Evolutionary conservation across 2,888 invertebrate genomes (phyloP), one percentile per base, ranked within the genome.

Genomic region (Atrina japonica): DNA sequence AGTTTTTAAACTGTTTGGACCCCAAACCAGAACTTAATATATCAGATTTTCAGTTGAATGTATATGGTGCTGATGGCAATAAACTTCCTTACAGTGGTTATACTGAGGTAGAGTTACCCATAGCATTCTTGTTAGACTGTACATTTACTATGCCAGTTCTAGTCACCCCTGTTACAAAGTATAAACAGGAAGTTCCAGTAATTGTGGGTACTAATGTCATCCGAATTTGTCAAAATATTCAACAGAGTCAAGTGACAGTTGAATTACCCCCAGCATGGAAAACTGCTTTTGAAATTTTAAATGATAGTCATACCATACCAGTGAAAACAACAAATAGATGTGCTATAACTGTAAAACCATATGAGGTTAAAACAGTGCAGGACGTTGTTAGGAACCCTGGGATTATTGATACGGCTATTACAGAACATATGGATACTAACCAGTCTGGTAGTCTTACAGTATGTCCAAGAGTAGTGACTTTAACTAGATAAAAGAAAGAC

Each of bases 151-250:
- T 56, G 3, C 56, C 56, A 30, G 21, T 29, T 56, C 21, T 56
- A 16, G 56, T 56, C 14, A 35, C 35, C 18, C 30, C 56, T 16
- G 21, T 52, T 23, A 64, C 64, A 3, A 40, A 64, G 16, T 64
- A 52, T 14, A 14, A 30, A 16, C 16, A n/a, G 3, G 3, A 30
- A 7, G 35, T 35, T 3, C 64, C 64, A 21, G 16, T 49, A 14
- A 29, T 63, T 14, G 21, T 63, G 3, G 63, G 49, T 7, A 50
- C 63, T 16, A 49, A 63, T 50, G 18, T 58, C n/a, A 11, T 58
- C 5, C 18, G 40, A 16, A 7, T 29, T 27, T 58, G 21, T 18
- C 29, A 21, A 11, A 27, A 53, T 18, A 9, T 27, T 21, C 7
- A 21, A 53, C 21, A 23, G 53, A 25, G 16, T 16, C n/a, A 16